Percentiles rank a stretch among this genome's conserved stretches.
Evolutionary conservation across 2,113 vertebrate genomes (phyloP).

Genomic region (Lathamus discolor): DNA sequence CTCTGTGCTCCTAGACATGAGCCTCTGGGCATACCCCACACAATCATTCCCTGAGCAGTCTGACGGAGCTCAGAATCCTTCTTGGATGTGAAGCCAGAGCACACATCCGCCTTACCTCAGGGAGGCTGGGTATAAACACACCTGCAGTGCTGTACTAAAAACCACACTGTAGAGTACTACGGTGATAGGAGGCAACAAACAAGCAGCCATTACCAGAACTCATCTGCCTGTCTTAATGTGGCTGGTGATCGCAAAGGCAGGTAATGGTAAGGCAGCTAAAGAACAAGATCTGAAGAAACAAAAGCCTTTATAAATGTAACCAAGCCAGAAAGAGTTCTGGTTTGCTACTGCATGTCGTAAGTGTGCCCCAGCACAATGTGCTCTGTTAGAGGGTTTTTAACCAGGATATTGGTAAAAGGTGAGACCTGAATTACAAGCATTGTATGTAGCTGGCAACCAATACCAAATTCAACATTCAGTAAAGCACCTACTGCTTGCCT

Average conservation of each 20-base stretch:
- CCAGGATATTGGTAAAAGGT: not conserved
- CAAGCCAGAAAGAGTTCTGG: rapidly evolving
- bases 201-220: rapidly evolving
- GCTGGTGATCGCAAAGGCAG: not conserved
- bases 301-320: not conserved
- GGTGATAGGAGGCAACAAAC: not conserved
- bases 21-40: not conserved
- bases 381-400: not conserved
- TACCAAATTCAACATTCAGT: not conserved
- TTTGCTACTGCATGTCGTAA: not conserved
- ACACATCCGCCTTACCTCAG: not conserved
- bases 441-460: rapidly evolving
- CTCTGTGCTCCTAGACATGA: no score
- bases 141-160: not conserved
- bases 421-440: not conserved
- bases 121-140: not conserved
- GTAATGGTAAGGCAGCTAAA: not conserved
- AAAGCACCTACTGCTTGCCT: not conserved
- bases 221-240: rapidly evolving
- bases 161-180: no score
- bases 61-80: not conserved
- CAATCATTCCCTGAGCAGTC: rapidly evolving
- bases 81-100: not conserved
- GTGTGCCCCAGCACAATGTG: not conserved
- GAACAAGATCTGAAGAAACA: not conserved